Conservation (phyloP, 2,113 vertebrate genomes). For the human (Homo sapiens) region DNA sequence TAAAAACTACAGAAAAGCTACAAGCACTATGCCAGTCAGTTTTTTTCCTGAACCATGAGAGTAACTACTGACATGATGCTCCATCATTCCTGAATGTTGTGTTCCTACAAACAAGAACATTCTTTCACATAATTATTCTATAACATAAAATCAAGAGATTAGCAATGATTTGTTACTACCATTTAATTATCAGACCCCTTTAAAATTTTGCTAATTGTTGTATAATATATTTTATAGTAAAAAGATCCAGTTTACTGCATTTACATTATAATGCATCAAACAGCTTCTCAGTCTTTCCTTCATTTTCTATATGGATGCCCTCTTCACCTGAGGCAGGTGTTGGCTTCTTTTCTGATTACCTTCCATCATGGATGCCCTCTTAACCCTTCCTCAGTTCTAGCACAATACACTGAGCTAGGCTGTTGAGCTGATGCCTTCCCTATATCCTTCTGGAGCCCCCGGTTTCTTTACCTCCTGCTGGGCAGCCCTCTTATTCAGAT, state of each 20-base stretch:
- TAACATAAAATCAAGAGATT: too few relatives aligned
- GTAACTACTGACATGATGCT: not conserved
- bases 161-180: too few relatives aligned
- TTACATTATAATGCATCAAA: not conserved
- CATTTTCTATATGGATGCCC: not conserved
- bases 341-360: not conserved
- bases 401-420: not conserved
- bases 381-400: not conserved
- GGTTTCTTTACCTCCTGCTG: not conserved
- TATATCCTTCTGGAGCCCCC: not conserved
- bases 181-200: too few relatives aligned
- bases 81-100: too few relatives aligned
- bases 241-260: not conserved
- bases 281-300: not conserved
- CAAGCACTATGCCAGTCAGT: not conserved
- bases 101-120: too few relatives aligned
- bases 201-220: too few relatives aligned
- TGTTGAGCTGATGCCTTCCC: not conserved
- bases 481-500: not conserved
- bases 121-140: too few relatives aligned
- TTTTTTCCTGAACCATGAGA: not conserved
- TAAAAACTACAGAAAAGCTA: not conserved
- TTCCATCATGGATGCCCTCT: not conserved
- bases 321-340: not conserved
- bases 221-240: too few relatives aligned